Base-by-base conservation (phyloP, 2,797 vertebrate genomes). In the Eleutherodactylus coqui region DNA sequence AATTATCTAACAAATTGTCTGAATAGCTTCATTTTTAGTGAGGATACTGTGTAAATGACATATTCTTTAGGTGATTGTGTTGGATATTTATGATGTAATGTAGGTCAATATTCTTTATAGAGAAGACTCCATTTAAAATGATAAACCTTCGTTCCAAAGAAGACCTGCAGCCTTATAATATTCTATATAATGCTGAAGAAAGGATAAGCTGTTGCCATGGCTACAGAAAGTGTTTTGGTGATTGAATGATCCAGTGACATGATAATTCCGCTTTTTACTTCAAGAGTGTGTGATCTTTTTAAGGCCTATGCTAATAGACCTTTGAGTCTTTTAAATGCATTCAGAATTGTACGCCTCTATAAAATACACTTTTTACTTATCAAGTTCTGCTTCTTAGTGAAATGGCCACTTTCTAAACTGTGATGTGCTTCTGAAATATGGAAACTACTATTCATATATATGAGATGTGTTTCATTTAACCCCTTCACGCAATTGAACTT, bases 291-390 rank as follows among this genome's bases (percentile, higher is more conserved):
- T 53, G 43, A 84, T 67, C 83, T 84, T 77, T 77, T 41, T 60
- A 51, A 47, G 83, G 53, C 83, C 73, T 77, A 69, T 77, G 83
- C 58, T 76, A 76, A 84, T 69, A 84, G 73, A 64, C 36, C 27
- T 67, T 76, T 32, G 16, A 36, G 27, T 32, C 27, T 64, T 64
- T 34, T 62, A 43, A 83, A 83, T 77, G 34, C 45, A 34, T 77
- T 51, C 21, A 38, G 43, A 83, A 76, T 83, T 43, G 19, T 34
- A 36, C 49, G 32, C 0, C 32, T 41, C 6, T 51, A 67, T 51
- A 24, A 45, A 51, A 77, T 64, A 47, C 27, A 38, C 4, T 32
- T 29, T 47, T 75, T 47, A 27, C 43, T 75, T 75, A 75, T 45
- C 17, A 17, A 17, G 19, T 16, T 51, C 49, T 16, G 49, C 19